Evolutionary conservation across 2,113 vertebrate genomes (phyloP).

Genomic region (Hylia prasina): DNA sequence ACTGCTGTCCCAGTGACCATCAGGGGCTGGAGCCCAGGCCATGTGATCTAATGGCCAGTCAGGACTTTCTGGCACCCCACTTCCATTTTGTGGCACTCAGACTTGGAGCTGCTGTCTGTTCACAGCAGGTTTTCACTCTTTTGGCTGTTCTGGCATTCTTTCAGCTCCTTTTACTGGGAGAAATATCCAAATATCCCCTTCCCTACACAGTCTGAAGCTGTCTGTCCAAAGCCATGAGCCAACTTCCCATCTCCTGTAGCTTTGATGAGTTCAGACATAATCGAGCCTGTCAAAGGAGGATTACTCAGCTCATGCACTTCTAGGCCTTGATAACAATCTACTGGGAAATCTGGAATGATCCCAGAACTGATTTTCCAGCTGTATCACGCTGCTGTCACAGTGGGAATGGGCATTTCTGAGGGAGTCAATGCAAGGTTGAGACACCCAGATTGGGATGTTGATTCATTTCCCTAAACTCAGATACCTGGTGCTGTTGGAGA

Average conservation of each 20-base stretch:
- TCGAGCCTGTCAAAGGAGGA: background rate
- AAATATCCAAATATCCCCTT: background rate
- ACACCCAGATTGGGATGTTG: background rate
- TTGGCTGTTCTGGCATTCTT: background rate
- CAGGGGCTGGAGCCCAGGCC: background rate
- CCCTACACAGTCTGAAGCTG: background rate
- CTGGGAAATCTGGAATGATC: background rate
- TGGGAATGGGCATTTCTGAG: background rate
- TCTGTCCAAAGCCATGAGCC: background rate
- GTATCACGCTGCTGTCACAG: background rate
- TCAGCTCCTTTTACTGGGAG: background rate
- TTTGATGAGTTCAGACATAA: background rate
- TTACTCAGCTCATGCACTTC: background rate
- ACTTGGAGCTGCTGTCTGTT: background rate
- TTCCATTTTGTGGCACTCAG: background rate
- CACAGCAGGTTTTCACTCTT: background rate
- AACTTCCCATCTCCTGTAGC: background rate
- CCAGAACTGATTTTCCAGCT: background rate
- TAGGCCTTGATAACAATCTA: background rate
- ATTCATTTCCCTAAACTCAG: background rate
- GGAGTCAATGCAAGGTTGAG: background rate
- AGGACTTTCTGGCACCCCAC: background rate
- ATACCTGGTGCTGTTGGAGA: background rate
- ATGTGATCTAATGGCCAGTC: background rate
- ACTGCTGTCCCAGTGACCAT: background rate